Conservation (phyloP, 1,140 invertebrate species). For the Teleopsis dalmanni region DNA sequence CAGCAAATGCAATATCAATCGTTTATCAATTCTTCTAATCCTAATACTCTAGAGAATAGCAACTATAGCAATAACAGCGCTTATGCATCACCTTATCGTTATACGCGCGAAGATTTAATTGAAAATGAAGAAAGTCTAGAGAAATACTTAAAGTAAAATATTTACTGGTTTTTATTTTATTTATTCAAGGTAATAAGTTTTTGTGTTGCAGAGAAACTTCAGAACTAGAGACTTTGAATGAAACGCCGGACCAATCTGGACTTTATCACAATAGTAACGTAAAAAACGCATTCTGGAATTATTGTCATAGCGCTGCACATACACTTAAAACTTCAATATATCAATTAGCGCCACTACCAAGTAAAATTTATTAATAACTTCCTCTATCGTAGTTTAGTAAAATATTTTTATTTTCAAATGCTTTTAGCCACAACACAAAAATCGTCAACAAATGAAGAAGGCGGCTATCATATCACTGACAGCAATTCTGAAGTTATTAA, state of each 20-base stretch:
- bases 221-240: conserved; percentile 22
- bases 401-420: not conserved
- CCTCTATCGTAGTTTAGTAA: too few species aligned
- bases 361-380: conserved; percentile 10
- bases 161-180: too few species aligned
- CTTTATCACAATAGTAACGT: conserved; percentile 18
- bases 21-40: conserved; percentile 19
- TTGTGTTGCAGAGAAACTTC: conserved; percentile 21
- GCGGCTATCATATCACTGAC: conserved; percentile 30
- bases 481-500: conserved; percentile 39
- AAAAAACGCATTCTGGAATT: conserved; percentile 43
- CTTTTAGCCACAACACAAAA: conserved; percentile 22
- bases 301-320: conserved; percentile 37
- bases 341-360: conserved; percentile 28
- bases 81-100: conserved; percentile 34
- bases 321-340: conserved; percentile 36
- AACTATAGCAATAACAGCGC: conserved; percentile 28
- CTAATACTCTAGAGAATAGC: too few species aligned
- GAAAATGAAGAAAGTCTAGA: conserved; percentile 44
- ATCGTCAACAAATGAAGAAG: conserved; percentile 31
- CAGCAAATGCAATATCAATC: conserved; percentile 15
- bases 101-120: conserved; percentile 42
- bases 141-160: conserved; percentile 43
- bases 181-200: too few species aligned
- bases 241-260: conserved; percentile 17